These are phyloP conservation scores for Synanthedon vespiformis DNA, from an alignment of 2,888 invertebrate genomes.

Conservation along the genomic window DNA sequence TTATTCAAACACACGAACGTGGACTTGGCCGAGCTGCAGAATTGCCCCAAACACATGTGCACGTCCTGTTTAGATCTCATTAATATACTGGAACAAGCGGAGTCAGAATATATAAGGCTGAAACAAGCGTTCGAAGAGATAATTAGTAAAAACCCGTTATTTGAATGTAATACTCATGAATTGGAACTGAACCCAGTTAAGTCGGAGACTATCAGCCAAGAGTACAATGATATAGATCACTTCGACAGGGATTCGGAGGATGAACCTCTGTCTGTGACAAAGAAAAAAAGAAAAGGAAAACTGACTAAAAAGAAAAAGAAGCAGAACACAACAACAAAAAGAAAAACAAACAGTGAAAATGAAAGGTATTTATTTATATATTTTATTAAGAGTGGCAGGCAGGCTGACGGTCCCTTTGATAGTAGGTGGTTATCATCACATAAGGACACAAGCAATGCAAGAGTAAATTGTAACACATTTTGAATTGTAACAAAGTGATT, in stretches of 20 bases:
- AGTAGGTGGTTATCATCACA: too few relatives aligned
- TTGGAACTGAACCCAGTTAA: constrained; percentile 23
- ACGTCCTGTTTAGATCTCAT: constrained; percentile 45
- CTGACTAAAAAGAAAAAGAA: constrained; percentile 44
- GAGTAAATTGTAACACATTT: too few relatives aligned
- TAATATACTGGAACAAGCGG: constrained; percentile 48
- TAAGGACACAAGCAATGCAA: too few relatives aligned
- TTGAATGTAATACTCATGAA: constrained; percentile 20
- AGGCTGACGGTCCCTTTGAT: too few relatives aligned
- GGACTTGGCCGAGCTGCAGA: constrained; percentile 21
- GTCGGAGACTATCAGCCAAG: constrained; percentile 17
- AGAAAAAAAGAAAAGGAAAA: constrained; percentile 37
- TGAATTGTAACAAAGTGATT: too few relatives aligned
- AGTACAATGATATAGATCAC: constrained; percentile 6
- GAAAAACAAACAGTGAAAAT: neutral
- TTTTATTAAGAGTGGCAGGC: too few relatives aligned
- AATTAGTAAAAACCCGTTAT: constrained; percentile 49
- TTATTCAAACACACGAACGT: constrained; percentile 34
- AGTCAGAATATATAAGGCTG: constrained; percentile 44
- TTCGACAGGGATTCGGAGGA: constrained; percentile 33
- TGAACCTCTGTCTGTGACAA: constrained; percentile 45
- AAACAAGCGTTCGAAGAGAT: constrained; percentile 49
- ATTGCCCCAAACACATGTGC: constrained; percentile 34
- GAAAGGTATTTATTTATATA: neutral
- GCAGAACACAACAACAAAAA: neutral